These are phyloP conservation scores for Chlorospingus flavigularis DNA, from an alignment of 2,797 vertebrate species.

Conservation along the genomic window DNA sequence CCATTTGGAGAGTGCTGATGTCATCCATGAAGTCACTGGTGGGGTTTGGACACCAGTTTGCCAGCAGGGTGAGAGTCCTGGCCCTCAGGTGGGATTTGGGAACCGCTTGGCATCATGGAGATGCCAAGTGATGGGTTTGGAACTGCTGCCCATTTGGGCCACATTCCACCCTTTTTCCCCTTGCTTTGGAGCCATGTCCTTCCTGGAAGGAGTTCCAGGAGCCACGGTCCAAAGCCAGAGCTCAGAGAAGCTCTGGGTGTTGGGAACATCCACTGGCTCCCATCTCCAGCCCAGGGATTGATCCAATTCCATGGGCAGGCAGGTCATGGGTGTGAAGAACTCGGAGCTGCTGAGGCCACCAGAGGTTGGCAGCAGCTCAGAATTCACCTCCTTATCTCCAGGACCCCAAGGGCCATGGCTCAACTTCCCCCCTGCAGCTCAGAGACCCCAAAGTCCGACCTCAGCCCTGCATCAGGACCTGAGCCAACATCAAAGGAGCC, in stretches of 20 bases:
- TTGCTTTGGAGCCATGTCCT: rapidly evolving
- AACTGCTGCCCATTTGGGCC: neutral
- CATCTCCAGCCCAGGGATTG: neutral
- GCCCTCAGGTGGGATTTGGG: rapidly evolving
- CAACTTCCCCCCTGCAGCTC: neutral
- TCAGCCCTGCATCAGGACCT: neutral
- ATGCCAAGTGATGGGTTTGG: rapidly evolving
- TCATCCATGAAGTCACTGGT: rapidly evolving
- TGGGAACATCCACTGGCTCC: neutral
- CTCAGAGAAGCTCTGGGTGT: neutral
- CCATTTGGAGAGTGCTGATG: rapidly evolving
- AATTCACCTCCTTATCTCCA: neutral
- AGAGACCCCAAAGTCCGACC: rapidly evolving
- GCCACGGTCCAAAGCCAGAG: neutral
- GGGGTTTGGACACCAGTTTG: neutral
- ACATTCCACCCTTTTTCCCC: rapidly evolving
- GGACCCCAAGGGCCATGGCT: neutral
- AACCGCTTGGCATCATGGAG: rapidly evolving
- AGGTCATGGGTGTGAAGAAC: neutral
- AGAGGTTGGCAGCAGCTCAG: neutral
- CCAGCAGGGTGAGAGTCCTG: neutral
- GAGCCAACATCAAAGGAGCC: conserved; percentile 8
- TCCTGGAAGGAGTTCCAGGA: rapidly evolving
- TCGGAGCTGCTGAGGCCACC: neutral
- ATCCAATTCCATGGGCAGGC: rapidly evolving